These are phyloP conservation scores for Plutella xylostella DNA, from an alignment of 2,888 invertebrate genomes.

Conservation along the genomic window DNA sequence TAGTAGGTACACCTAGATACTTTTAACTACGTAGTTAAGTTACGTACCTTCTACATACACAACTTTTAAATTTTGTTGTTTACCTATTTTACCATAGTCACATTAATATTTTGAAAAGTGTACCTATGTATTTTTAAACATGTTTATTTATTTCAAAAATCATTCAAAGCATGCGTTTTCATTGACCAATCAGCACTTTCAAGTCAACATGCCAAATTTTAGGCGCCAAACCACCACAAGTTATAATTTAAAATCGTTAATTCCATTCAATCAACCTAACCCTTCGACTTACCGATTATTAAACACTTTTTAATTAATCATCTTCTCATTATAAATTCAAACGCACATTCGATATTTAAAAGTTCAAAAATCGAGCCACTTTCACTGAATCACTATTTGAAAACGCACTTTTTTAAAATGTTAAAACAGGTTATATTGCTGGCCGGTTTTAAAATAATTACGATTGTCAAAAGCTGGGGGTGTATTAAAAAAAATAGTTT, in stretches of 20 bases:
- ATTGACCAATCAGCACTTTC: constrained; percentile 15
- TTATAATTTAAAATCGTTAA: constrained; percentile 38
- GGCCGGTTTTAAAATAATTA: constrained; percentile 4
- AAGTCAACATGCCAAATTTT: constrained; percentile 45
- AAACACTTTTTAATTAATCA: constrained; percentile 4
- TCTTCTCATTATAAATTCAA: constrained; percentile 14
- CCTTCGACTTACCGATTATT: constrained; percentile 54
- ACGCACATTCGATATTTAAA: constrained; percentile 21
- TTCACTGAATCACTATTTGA: background rate
- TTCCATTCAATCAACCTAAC: constrained; percentile 34
- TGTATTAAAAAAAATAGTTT: constrained; percentile 48
- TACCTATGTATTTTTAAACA: too few relatives aligned
- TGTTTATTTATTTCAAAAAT: constrained; percentile 20
- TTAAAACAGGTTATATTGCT: background rate
- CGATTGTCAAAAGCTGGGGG: constrained; percentile 6
- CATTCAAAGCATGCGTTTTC: constrained; percentile 52
- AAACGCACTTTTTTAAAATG: background rate
- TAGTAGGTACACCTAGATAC: too few relatives aligned
- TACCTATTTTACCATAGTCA: too few relatives aligned
- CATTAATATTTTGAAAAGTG: too few relatives aligned
- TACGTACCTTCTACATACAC: too few relatives aligned
- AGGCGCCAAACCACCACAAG: constrained; percentile 54
- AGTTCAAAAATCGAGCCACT: constrained; percentile 2
- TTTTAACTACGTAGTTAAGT: too few relatives aligned
- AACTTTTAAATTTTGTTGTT: too few relatives aligned